Evolutionary conservation across 2,113 vertebrate species (phyloP).

Genomic region (Toxotes jaculatrix): DNA sequence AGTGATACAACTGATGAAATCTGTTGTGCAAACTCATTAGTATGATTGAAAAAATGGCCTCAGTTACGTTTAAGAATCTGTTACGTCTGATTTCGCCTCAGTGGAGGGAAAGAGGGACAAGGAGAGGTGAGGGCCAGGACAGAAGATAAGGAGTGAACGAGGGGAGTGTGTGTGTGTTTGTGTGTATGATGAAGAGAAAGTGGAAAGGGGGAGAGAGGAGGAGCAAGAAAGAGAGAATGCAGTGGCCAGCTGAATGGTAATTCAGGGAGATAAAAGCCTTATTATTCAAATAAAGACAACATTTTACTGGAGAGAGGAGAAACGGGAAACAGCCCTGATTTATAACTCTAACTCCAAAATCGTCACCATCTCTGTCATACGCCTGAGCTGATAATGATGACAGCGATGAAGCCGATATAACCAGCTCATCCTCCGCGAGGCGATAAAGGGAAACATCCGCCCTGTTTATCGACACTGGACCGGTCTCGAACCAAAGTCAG

Average conservation of each 20-base stretch:
- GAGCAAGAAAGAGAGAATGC: slow-evolving; percentile 32
- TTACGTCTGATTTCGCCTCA: slow-evolving; percentile 18
- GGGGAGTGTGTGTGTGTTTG: background rate
- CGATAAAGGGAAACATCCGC: slow-evolving; percentile 45
- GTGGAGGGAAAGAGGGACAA: slow-evolving; percentile 40
- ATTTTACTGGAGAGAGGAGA: slow-evolving; percentile 36
- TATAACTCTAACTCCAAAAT: slow-evolving; percentile 58
- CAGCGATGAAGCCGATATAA: slow-evolving; percentile 62
- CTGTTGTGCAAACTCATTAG: slow-evolving; percentile 1
- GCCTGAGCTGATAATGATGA: slow-evolving; percentile 55
- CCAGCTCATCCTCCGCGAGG: slow-evolving; percentile 39
- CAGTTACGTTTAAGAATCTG: slow-evolving; percentile 17
- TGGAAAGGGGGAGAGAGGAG: slow-evolving; percentile 1
- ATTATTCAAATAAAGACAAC: slow-evolving; percentile 76
- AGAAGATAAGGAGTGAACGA: slow-evolving; percentile 51
- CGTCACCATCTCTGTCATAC: slow-evolving; percentile 60
- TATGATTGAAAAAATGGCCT: slow-evolving; percentile 1
- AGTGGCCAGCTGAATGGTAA: slow-evolving; percentile 57
- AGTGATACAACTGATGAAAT: slow-evolving; percentile 12
- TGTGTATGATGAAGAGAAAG: slow-evolving; percentile 47
- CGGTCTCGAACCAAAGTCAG: slow-evolving; percentile 44
- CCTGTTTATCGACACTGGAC: slow-evolving; percentile 31
- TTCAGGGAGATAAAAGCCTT: slow-evolving; percentile 66
- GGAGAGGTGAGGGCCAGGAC: slow-evolving; percentile 65
- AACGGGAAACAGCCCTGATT: slow-evolving; percentile 49